A percentile compares a stretch with the other conserved stretches of the same genome.
Conservation (phyloP, 2,113 vertebrate genomes). For the Ailurus styani region DNA sequence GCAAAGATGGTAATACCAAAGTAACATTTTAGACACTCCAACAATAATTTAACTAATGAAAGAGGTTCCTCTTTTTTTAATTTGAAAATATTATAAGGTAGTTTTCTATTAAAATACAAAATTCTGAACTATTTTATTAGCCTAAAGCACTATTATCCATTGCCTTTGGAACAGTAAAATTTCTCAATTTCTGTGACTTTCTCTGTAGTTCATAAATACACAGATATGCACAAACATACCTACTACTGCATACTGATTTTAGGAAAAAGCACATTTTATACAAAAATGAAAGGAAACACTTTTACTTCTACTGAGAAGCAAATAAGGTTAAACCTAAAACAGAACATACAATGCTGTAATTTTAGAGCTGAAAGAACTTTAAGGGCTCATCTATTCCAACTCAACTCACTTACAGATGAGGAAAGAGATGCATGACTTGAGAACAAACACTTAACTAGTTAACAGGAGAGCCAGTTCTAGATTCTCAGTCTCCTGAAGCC, state of each 20-base stretch:
- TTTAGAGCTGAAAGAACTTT: background rate
- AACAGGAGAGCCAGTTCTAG: background rate
- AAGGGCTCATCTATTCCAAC: background rate
- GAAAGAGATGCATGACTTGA: background rate
- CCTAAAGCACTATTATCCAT: background rate
- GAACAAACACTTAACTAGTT: background rate
- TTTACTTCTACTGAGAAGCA: background rate
- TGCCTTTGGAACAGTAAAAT: conserved; percentile 17
- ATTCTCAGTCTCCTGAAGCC: background rate
- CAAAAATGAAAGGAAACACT: conserved; percentile 1
- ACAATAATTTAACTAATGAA: background rate
- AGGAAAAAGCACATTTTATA: background rate
- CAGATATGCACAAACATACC: background rate
- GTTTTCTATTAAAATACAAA: conserved; percentile 22
- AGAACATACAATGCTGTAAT: background rate
- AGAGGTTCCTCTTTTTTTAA: background rate
- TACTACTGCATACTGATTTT: background rate
- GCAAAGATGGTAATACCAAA: background rate
- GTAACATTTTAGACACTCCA: background rate
- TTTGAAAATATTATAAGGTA: background rate
- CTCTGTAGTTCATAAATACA: conserved; percentile 20
- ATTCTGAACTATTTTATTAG: conserved; percentile 8
- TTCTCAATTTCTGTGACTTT: background rate
- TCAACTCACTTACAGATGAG: background rate
- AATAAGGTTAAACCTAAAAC: background rate